Percentiles rank a stretch among this genome's conserved stretches.
Evolutionary conservation across 2,113 vertebrate species (phyloP).

Genomic region (Callipepla squamata): DNA sequence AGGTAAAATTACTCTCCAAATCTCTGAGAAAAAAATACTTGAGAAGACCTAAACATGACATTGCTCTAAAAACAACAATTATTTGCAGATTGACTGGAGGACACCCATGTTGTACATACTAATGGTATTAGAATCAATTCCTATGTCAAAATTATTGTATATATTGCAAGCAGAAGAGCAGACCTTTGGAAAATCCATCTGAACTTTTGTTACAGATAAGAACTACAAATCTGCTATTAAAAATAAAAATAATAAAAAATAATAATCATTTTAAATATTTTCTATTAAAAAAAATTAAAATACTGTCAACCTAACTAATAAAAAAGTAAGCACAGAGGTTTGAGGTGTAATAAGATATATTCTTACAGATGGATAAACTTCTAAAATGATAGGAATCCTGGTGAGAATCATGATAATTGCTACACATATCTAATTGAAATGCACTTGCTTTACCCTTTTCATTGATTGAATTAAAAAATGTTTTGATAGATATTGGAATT

Average conservation of each 20-base stretch:
- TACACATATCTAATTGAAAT: neutral
- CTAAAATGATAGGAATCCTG: neutral
- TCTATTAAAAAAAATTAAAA: neutral
- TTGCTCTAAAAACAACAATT: neutral
- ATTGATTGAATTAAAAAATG: neutral
- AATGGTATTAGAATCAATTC: neutral
- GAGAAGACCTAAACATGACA: neutral
- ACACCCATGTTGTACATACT: accelerated
- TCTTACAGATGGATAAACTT: neutral
- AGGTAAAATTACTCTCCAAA: neutral
- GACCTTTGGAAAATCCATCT: neutral
- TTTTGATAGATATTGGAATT: neutral
- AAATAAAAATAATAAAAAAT: neutral
- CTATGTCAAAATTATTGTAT: neutral
- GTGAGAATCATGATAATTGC: neutral
- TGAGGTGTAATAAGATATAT: neutral
- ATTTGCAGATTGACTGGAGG: neutral
- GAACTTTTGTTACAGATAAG: neutral
- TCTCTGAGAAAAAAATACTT: neutral
- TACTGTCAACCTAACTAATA: neutral
- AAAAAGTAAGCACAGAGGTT: neutral
- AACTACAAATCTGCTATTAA: neutral
- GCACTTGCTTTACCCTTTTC: neutral
- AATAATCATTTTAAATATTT: neutral
- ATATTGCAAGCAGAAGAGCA: neutral